Evolutionary conservation across 2,888 invertebrate species (phyloP), one percentile per base, ranked within the genome.

Genomic region (Glyphotaelius pellucidus): DNA sequence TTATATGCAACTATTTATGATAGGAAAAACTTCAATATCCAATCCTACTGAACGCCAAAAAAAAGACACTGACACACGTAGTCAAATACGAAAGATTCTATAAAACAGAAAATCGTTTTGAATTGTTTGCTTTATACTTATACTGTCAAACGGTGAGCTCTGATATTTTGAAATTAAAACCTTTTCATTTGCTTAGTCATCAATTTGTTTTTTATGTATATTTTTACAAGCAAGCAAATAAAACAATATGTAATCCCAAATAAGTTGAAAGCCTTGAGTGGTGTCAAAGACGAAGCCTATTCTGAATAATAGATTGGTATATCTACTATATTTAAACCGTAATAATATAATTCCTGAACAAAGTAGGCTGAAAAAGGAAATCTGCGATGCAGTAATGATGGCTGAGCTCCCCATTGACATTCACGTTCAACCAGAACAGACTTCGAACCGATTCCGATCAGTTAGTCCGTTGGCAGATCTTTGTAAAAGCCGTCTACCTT

Each of bases 401-500:
- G 25, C 35, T 35, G 35, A 83, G 83, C 35, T 14, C 32, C n/a
- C 25, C 83, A 31, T 35, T 35, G 83, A 35, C 83, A 35, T 25
- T 83, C 35, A 32, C 83, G 32, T 38, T 32, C 32, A 35, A 83
- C 35, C 83, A 83, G 32, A 83, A 83, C 32, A 19, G 52, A 67
- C 67, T 67, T 67, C 67, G 25, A 67, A 67, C 67, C 35, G 32
- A 83, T 83, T 83, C 35, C 32, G 35, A 83, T 83, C 83, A 32
- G 83, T 83, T 32, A 32, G 32, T 83, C 67, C 67, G 67, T 19
- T 81, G 32, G 31, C 83, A 35, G 83, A 83, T 83, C 83, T 11
- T 15, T 25, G 83, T 83, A 83, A 83, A 83, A 83, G 83, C 83
- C n/a, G 83, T 83, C 83, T 35, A 38, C 83, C 83, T 83, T 83